Conservation (phyloP, 2,888 invertebrate genomes). For the Caradrina kadenii region DNA sequence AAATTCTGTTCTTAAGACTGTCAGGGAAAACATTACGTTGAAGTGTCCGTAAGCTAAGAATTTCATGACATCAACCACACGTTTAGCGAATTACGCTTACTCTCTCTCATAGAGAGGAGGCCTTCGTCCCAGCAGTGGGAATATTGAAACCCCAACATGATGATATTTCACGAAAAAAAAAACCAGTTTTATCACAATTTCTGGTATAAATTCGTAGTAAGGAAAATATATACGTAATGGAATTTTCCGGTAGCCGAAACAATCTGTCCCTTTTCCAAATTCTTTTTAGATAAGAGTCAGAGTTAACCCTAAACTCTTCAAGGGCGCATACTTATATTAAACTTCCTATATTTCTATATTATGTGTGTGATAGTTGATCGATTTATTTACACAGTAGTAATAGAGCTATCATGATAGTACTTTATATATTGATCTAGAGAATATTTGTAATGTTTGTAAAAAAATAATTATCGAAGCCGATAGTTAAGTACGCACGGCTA, state of each 20-base stretch:
- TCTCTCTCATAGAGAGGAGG: too few species aligned
- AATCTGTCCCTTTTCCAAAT: slow-evolving; percentile 5
- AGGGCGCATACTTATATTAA: slow-evolving; percentile 6
- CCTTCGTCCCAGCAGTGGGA: too few species aligned
- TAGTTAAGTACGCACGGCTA: too few species aligned
- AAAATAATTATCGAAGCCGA: too few species aligned
- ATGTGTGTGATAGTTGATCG: neutral
- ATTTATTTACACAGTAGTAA: neutral
- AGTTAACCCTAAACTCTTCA: slow-evolving; percentile 25
- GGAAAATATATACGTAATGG: neutral
- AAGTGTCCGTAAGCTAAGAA: too few species aligned
- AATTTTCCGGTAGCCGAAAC: slow-evolving; percentile 2
- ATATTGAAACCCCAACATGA: too few species aligned
- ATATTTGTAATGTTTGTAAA: too few species aligned
- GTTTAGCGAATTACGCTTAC: too few species aligned
- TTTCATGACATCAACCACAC: too few species aligned
- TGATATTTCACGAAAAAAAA: neutral
- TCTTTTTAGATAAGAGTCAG: slow-evolving; percentile 21
- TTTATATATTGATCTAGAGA: too few species aligned
- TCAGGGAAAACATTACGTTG: too few species aligned
- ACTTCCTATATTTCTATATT: neutral
- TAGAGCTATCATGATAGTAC: neutral
- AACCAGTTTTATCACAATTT: neutral
- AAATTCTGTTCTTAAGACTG: too few species aligned
- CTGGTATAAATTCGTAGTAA: neutral